Conservation (phyloP, 2,113 vertebrate genomes). For the Albula goreensis region DNA sequence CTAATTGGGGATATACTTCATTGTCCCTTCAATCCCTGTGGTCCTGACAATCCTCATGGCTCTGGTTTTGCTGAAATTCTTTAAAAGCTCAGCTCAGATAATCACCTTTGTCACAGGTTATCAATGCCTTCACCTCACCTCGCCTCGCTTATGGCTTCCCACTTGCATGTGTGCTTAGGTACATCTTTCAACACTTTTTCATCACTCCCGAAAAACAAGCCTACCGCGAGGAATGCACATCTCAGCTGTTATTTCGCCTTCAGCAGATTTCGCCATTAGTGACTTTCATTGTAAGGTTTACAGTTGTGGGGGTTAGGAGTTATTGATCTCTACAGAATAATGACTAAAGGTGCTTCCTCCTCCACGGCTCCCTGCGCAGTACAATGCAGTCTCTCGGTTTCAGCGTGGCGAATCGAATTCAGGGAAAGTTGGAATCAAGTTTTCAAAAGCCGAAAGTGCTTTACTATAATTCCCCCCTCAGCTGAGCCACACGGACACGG, state of each 20-base stretch:
- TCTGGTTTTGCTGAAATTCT: background rate
- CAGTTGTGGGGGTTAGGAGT: background rate
- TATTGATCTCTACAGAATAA: background rate
- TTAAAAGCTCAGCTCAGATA: too few species aligned
- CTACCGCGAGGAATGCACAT: background rate
- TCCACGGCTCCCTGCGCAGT: background rate
- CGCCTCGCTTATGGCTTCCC: too few species aligned
- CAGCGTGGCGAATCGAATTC: background rate
- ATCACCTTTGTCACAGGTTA: background rate
- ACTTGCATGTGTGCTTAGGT: background rate
- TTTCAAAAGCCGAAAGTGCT: background rate
- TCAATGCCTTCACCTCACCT: background rate
- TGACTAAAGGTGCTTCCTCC: background rate
- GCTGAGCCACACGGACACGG: background rate
- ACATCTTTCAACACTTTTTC: background rate
- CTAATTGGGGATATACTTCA: background rate
- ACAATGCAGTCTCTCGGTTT: background rate
- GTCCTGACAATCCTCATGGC: background rate
- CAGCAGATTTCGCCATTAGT: background rate
- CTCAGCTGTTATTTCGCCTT: background rate
- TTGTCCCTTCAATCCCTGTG: background rate
- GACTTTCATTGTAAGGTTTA: background rate
- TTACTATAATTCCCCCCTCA: conserved; percentile 1
- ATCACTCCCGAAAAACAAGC: background rate
- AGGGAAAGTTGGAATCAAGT: background rate